Evolutionary conservation across 2,888 invertebrate species (phyloP), one percentile per base, ranked within the genome.

Genomic region (Eutolmus rufibarbis): DNA sequence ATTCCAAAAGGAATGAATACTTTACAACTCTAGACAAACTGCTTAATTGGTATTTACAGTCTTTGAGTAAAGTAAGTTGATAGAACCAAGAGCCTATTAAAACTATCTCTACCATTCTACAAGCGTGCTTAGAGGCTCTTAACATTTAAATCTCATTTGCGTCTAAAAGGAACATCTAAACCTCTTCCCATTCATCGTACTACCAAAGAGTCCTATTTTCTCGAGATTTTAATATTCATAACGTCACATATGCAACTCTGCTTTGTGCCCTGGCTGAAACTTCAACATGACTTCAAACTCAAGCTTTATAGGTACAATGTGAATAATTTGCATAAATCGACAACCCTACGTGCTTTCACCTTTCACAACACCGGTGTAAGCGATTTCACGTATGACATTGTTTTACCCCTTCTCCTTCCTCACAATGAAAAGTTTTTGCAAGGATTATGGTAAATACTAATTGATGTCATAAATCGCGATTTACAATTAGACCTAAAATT

Each of bases 301-400:
- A 79, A n/a, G 19, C 16, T 37, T 8, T 37, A 14, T 28, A 8
- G 28, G 23, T 51, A 79, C 79, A 79, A 51, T 79, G 51, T 46
- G 51, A 79, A 51, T 51, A 79, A 51, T 79, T 79, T 79, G 79
- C 79, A 79, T 79, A 79, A 79, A 79, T 79, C 51, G 51, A 28
- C 40, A 79, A 66, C 8, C 9, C 9, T 66, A 12, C 28, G 28
- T 28, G 66, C 12, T 40, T 40, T 79, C 79, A 46, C 28, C 78
- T 51, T 34, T 51, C 40, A 46, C 51, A 40, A 28, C 51, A 46
- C n/a, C 46, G 19, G 16, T 23, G 79, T 28, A 37, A n/a, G 31
- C 56, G 79, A 51, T 79, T 79, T 56, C 79, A 79, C 79, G 79
- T 56, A 51, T 79, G 51, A 28, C 31, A 56, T 79, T 51, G 31